Percentiles rank a stretch among this genome's conserved stretches.
These are phyloP conservation scores for Ecdyonurus torrentis DNA, from an alignment of 2,888 invertebrate species.

Conservation along the genomic window DNA sequence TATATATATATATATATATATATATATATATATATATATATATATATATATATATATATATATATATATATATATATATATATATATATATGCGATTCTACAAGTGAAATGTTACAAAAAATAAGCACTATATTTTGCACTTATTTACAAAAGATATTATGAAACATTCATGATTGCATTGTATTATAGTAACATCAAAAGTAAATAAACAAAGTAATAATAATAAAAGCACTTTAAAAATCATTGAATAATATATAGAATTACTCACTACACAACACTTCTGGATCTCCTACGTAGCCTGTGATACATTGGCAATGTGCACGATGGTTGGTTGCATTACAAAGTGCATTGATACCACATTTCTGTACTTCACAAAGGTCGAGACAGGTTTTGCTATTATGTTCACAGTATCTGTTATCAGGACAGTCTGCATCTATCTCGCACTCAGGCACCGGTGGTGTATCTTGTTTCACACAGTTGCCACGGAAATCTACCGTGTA, in stretches of 20 bases:
- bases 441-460: constrained; percentile 36
- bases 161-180: too few relatives aligned
- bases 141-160: too few relatives aligned
- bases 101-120: too few relatives aligned
- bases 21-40: too few relatives aligned
- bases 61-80: too few relatives aligned
- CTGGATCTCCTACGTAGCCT: constrained; percentile 60
- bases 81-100: too few relatives aligned
- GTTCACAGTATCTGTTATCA: constrained; percentile 56
- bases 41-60: too few relatives aligned
- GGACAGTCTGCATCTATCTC: constrained; percentile 56
- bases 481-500: constrained; percentile 42
- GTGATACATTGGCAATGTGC: constrained; percentile 61
- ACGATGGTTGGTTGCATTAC: constrained; percentile 58
- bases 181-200: too few relatives aligned
- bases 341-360: constrained; percentile 61
- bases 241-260: too few relatives aligned
- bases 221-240: too few relatives aligned
- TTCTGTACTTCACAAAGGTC: constrained; percentile 59
- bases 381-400: constrained; percentile 49
- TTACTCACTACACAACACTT: constrained; percentile 49
- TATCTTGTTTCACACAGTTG: constrained; percentile 35
- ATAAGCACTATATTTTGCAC: too few relatives aligned
- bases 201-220: background rate
- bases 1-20: too few relatives aligned